A percentile compares a stretch with the other conserved stretches of the same genome.
Conservation (phyloP, 2,113 vertebrate genomes). For the Labeo catla region DNA sequence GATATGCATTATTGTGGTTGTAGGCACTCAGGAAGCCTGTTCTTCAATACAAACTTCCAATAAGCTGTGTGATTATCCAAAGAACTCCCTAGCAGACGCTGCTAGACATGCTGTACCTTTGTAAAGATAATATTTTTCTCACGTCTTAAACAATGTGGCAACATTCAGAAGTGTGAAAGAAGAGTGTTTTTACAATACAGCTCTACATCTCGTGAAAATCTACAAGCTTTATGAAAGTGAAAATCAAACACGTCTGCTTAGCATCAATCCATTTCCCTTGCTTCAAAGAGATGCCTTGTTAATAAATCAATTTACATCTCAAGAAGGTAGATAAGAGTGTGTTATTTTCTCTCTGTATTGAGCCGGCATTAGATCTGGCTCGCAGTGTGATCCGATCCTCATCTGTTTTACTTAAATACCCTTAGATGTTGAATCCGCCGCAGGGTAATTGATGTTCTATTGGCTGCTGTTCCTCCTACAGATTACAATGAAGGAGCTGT, state of each 20-base stretch:
- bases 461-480: conserved; percentile 54
- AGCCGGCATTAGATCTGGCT: conserved; percentile 56
- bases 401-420: conserved; percentile 60
- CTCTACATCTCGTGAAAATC: conserved; percentile 40
- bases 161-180: conserved; percentile 30
- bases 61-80: conserved; percentile 26
- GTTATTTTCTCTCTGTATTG: conserved; percentile 60
- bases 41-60: conserved; percentile 24
- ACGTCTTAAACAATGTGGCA: conserved; percentile 33
- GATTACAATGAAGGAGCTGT: conserved; percentile 54
- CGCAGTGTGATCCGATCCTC: conserved; percentile 56
- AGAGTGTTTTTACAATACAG: conserved; percentile 32
- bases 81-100: background rate
- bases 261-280: conserved; percentile 41
- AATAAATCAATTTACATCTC: conserved; percentile 64
- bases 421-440: conserved; percentile 57
- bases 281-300: conserved; percentile 51
- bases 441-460: conserved; percentile 61
- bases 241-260: conserved; percentile 48
- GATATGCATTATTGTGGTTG: conserved; percentile 29
- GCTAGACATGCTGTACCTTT: conserved; percentile 11
- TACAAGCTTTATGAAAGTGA: conserved; percentile 45
- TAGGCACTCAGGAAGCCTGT: conserved; percentile 17
- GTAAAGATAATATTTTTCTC: conserved; percentile 37
- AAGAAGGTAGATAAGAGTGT: conserved; percentile 61